phyloP scores from a whole-genome alignment of 2,888 invertebrate species.

The Oxytorus armatus region DNA sequence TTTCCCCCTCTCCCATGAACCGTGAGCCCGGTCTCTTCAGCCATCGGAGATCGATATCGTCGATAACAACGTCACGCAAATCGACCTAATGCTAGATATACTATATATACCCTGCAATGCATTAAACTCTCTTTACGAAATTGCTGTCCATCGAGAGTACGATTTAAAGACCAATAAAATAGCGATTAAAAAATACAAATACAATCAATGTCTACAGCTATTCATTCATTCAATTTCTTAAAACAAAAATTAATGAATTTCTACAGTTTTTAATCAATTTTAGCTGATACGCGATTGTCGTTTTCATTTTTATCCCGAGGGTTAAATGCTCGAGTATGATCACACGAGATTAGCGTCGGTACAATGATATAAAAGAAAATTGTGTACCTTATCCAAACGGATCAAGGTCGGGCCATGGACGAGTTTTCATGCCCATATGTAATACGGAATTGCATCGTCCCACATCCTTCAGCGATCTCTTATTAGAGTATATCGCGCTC shows the following conservation, averaged over 20 bases:
- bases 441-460: conserved; percentile 42
- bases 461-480: conserved; percentile 55
- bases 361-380: conserved; percentile 59
- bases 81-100: conserved; percentile 24
- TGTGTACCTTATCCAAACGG: conserved; percentile 60
- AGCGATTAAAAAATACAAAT: background rate
- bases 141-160: conserved; percentile 8
- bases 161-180: background rate
- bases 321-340: too few relatives aligned
- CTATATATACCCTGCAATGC: conserved; percentile 15
- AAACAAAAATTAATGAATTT: background rate
- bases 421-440: background rate
- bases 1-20: conserved; percentile 20
- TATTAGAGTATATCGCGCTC: conserved; percentile 43
- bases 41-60: conserved; percentile 65
- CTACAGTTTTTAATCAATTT: too few relatives aligned
- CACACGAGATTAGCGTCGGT: conserved; percentile 3
- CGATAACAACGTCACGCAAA: conserved; percentile 65
- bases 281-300: too few relatives aligned
- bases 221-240: background rate
- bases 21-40: conserved; percentile 46
- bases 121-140: conserved; percentile 18
- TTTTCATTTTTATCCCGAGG: too few relatives aligned
- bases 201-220: background rate
- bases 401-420: conserved; percentile 60